phyloP scores from a whole-genome alignment of 2,888 invertebrate genomes.

The Coenonympha glycerion region DNA sequence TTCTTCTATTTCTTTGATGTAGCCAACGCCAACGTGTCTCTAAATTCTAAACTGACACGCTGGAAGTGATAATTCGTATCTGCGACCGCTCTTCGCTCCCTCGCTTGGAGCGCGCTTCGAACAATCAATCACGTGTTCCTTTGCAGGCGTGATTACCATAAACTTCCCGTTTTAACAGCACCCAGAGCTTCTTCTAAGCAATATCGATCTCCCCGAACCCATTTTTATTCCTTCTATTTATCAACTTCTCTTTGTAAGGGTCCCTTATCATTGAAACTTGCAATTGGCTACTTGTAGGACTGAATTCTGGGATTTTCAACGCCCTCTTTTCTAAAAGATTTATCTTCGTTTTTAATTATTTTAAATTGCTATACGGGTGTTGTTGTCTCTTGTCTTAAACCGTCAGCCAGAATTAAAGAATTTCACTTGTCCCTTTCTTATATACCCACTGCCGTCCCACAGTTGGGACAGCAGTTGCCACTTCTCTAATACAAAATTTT shows the following conservation, averaged over 20 bases:
- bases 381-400: background rate
- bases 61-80: constrained; percentile 15
- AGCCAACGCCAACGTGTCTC: constrained; percentile 5
- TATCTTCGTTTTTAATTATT: background rate
- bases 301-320: constrained; percentile 53
- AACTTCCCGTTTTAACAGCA: constrained; percentile 70
- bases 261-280: constrained; percentile 67
- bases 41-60: constrained; percentile 15
- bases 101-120: constrained; percentile 16
- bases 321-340: constrained; percentile 29
- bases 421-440: too few relatives aligned
- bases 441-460: too few relatives aligned
- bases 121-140: constrained; percentile 71
- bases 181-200: constrained; percentile 63
- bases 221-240: constrained; percentile 59
- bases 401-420: too few relatives aligned
- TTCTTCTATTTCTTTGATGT: constrained; percentile 1
- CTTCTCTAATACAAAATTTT: too few relatives aligned
- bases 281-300: constrained; percentile 56
- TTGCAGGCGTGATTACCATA: constrained; percentile 70
- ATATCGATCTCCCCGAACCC: constrained; percentile 63
- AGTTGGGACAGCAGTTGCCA: too few relatives aligned
- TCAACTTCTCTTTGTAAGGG: constrained; percentile 48
- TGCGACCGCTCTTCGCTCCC: constrained; percentile 16
- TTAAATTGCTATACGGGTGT: background rate